Base-by-base conservation (phyloP, 2,113 vertebrate genomes). In the Cettia cetti region DNA sequence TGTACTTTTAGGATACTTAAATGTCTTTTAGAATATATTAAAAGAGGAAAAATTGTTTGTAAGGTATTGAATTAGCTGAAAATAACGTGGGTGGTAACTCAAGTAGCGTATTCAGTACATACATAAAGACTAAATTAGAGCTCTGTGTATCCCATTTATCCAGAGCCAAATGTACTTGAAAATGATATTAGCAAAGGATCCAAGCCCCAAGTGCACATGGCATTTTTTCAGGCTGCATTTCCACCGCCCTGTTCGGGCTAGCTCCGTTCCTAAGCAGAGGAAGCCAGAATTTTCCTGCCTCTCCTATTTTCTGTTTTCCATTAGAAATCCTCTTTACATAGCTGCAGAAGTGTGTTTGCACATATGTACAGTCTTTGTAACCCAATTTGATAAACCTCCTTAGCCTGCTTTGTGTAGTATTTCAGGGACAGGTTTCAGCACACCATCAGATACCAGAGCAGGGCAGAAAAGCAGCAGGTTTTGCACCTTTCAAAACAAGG, bases 1-100 rank as follows among this genome's bases (percentile, higher is more conserved):
- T 91, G 61, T 94, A 33, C 90, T 87, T 87, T 91, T 77, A 88
- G 92, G 82, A 53, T 70, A 60, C 37, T 83, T 90, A 77, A 80
- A 94, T 61, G 56, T 88, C 74, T 52, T 90, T 91, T 8, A 68
- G 63, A 82, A 89, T 65, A 69, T 63, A 89, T 90, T 93, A 85
- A 85, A 76, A 84, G 44, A 81, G 23, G 49, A 91, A 74, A 56
- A 59, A 91, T 81, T 83, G 69, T 92, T 94, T 94, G 50, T 44
- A 89, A 83, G 65, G 26, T 89, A 59, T 64, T 92, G 82, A 86
- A 89, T 92, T 89, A 82, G n/a, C 56, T 90, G 71, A 47, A 91
- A 95, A 90, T 66, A 74, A 47, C 8, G 63, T 85, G 85, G 71
- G 60, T 90, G 82, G 54, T 90, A 86, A 86, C 88, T 86, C 45